These are phyloP conservation scores for Solenopsis invicta DNA, from an alignment of 1,140 invertebrate genomes.

Conservation along the genomic window DNA sequence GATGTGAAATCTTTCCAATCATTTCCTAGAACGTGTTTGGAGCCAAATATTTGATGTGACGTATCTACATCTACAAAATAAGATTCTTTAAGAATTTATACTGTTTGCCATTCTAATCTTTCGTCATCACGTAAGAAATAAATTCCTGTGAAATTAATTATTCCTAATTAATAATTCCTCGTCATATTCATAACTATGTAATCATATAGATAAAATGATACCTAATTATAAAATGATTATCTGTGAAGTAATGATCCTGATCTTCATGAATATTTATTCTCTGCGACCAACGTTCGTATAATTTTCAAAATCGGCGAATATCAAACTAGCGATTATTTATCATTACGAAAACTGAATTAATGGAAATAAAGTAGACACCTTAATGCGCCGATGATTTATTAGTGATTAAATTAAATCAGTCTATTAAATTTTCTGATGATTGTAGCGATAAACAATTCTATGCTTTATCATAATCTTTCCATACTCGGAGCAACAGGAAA, in stretches of 20 bases:
- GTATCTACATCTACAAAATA: not conserved
- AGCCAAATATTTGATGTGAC: not conserved
- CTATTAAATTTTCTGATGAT: not conserved
- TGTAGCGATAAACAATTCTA: not conserved
- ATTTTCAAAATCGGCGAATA: not conserved
- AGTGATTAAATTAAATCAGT: not conserved
- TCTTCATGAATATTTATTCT: not conserved
- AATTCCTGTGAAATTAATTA: not conserved
- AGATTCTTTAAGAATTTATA: not conserved
- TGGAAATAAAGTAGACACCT: not conserved
- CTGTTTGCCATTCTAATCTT: not conserved
- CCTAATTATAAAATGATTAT: not conserved
- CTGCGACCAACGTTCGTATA: not conserved
- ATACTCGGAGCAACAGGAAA: not conserved
- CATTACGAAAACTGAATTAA: not conserved
- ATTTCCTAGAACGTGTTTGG: not conserved
- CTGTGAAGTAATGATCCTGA: not conserved
- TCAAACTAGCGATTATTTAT: not conserved
- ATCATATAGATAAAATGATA: not conserved
- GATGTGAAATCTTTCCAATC: not conserved
- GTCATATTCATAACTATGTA: not conserved
- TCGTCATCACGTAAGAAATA: not conserved
- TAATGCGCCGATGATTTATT: not conserved
- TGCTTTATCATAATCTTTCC: not conserved
- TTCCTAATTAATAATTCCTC: not conserved